Conservation (phyloP, 2,888 invertebrate species). For the Nomada flava region DNA sequence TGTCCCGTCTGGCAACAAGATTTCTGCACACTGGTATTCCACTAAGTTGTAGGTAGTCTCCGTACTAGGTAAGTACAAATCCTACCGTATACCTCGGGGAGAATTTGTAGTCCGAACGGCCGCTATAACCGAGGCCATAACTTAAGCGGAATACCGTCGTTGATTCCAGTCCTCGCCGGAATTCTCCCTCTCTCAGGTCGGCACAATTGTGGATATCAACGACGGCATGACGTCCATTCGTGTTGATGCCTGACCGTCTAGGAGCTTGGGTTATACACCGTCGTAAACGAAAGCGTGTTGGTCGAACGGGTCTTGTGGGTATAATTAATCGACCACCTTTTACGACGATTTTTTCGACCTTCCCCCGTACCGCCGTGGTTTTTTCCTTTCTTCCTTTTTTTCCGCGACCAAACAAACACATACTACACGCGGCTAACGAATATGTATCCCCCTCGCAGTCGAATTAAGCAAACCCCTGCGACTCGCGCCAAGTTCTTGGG, state of each 20-base stretch:
- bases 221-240: conserved; percentile 53
- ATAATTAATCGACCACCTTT: conserved; percentile 37
- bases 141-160: conserved; percentile 66
- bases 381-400: too few relatives aligned
- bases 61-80: conserved; percentile 73
- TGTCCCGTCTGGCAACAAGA: conserved; percentile 69
- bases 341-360: neutral
- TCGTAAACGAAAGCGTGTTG: conserved; percentile 44
- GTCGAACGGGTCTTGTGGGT: conserved; percentile 16
- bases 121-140: conserved; percentile 73
- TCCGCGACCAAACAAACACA: neutral
- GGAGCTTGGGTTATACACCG: neutral
- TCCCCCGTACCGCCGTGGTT: neutral
- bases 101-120: conserved; percentile 74
- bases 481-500: conserved; percentile 53
- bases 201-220: conserved; percentile 61
- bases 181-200: conserved; percentile 46
- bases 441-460: neutral
- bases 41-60: conserved; percentile 70
- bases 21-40: conserved; percentile 70
- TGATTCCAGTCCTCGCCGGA: conserved; percentile 60
- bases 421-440: neutral
- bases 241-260: conserved; percentile 30
- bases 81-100: conserved; percentile 63
- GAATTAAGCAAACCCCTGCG: conserved; percentile 30